Evolutionary conservation across 2,113 vertebrate species (phyloP), one percentile per base, ranked within the genome.

Genomic region (Tyrannus savana): DNA sequence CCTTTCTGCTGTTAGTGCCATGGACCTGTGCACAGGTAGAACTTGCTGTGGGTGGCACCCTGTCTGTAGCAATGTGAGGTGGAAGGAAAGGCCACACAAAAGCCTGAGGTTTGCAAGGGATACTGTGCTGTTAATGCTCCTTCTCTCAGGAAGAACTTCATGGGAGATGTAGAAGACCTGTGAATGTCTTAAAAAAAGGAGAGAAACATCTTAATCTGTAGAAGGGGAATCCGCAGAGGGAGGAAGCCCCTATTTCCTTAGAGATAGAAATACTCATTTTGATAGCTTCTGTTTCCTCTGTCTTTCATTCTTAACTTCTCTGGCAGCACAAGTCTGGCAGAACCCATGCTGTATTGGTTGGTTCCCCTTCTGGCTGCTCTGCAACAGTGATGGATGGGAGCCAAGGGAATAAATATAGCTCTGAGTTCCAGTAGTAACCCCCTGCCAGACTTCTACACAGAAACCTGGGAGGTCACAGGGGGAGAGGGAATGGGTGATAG

Each of bases 321-420:
- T 96, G 96, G 94, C 93, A 96, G 82, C 84, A 68, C 60, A 81
- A 21, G 28, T 94, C 95, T 96, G 95, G 93, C 96, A 97, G 96
- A 93, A 92, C 68, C 92, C 86, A 53, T 89, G 92, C 92, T 96
- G 95, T 86, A 96, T 96, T 89, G 95, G 95, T 95, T 94, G 96
- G 96, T 94, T 96, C 90, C 88, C 91, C 93, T 95, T 93, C 96
- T 97, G 96, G 96, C 96, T 78, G 93, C 93, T 93, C 71, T 97
- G 95, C 90, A 90, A 68, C 41, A 74, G 88, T 31, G 69, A 74
- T 96, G 96, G 96, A 96, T 90, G 60, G 47, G 88, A 96, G 93
- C 96, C 96, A 96, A 86, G 83, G 95, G 95, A 96, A 95, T 96
- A 97, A 96, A 96, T 97, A 96, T 95, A 96, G 93, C 92, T 95